Percentiles rank a stretch among this genome's conserved stretches.
Conservation (phyloP, 2,797 vertebrate genomes). For the Coracias cyanogaster region DNA sequence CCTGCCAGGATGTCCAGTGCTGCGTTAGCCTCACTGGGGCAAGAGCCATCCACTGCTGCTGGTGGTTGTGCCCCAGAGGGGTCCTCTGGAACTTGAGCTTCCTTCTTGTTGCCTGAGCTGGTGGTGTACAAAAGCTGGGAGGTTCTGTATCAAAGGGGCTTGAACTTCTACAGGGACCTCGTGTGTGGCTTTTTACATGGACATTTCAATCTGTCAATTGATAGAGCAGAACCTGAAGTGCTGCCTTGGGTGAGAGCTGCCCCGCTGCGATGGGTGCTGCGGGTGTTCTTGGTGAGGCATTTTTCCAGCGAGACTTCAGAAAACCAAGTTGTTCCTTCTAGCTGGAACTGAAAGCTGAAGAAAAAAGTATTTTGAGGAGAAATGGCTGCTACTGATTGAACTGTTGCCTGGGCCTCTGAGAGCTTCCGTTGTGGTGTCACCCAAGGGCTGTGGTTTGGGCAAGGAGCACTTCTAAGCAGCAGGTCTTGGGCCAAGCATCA, state of each 20-base stretch:
- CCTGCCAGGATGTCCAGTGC: not conserved
- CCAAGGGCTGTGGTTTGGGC: not conserved
- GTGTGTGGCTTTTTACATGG: rapidly evolving
- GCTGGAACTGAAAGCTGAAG: not conserved
- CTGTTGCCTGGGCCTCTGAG: not conserved
- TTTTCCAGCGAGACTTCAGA: not conserved
- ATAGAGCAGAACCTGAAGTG: not conserved
- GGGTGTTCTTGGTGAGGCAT: not conserved
- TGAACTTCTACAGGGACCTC: not conserved
- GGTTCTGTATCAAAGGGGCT: not conserved
- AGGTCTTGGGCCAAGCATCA: rapidly evolving
- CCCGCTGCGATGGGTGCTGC: not conserved
- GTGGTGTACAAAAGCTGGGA: not conserved
- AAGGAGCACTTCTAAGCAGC: not conserved
- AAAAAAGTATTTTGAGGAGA: not conserved
- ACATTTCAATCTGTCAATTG: not conserved
- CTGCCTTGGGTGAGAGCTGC: not conserved
- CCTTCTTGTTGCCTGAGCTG: rapidly evolving
- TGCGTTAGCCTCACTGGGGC: not conserved
- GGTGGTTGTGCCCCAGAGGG: not conserved
- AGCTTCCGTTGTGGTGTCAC: not conserved
- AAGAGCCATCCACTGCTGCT: not conserved
- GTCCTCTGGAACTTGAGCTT: not conserved
- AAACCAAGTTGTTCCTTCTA: not conserved
- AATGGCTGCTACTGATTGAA: not conserved